Percentiles rank a stretch among this genome's conserved stretches.
phyloP scores from a whole-genome alignment of 1,140 invertebrate genomes.

The Eupeodes corollae region DNA sequence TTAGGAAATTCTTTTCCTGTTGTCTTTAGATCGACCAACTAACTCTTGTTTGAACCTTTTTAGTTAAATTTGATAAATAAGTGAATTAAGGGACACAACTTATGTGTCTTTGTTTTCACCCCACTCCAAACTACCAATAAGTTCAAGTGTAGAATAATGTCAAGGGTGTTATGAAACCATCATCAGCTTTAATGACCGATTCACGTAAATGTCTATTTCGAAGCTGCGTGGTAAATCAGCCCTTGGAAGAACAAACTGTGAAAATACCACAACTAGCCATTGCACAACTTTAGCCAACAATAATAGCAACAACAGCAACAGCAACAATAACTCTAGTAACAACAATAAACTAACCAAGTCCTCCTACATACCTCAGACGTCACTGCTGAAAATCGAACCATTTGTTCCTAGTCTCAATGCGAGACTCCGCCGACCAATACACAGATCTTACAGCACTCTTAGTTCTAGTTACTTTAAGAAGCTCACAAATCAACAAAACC shows the following conservation, averaged over 20 bases:
- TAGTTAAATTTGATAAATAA: too few relatives aligned
- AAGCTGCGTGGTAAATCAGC: slow-evolving; percentile 6
- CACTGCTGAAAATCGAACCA: slow-evolving; percentile 48
- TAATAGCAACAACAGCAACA: slow-evolving; percentile 10
- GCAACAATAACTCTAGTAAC: slow-evolving; percentile 14
- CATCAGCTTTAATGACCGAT: not conserved
- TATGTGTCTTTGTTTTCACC: too few relatives aligned
- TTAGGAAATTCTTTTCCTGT: too few relatives aligned
- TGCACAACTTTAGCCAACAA: slow-evolving; percentile 2
- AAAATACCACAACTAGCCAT: not conserved
- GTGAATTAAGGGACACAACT: too few relatives aligned
- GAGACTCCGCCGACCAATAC: slow-evolving; percentile 39
- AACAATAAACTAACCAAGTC: slow-evolving; percentile 8
- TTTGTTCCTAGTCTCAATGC: slow-evolving; percentile 43
- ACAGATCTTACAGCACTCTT: slow-evolving; percentile 44
- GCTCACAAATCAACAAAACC: slow-evolving; percentile 11
- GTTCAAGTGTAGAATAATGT: slow-evolving; percentile 14
- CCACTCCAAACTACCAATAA: not conserved
- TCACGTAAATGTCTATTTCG: slow-evolving; percentile 10
- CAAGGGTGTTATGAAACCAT: slow-evolving; percentile 1
- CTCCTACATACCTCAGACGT: slow-evolving; percentile 34
- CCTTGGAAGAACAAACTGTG: not conserved
- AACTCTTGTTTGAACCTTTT: too few relatives aligned
- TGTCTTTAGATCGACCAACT: too few relatives aligned
- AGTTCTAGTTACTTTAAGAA: slow-evolving; percentile 21